Evolutionary conservation across 1,140 invertebrate genomes (phyloP), one percentile per base, ranked within the genome.

Genomic region (Cheumatopsyche charites): DNA sequence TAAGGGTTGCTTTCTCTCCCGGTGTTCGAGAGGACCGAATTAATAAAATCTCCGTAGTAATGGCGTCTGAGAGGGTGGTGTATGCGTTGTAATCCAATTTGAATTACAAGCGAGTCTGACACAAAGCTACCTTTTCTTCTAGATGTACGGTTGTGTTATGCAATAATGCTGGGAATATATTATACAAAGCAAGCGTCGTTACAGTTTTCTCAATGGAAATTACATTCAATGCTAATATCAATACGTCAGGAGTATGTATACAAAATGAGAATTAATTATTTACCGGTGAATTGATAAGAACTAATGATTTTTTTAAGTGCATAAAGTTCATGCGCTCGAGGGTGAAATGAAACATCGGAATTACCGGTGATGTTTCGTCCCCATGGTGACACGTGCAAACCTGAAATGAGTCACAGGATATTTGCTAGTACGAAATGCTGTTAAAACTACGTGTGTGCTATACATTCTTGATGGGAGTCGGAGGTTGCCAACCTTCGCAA

Each of bases 31-130:
- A 21, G 55, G 55, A 13, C 4, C 9, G 55, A 58, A 58, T 58
- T 58, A 58, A 58, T 58, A 58, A 58, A 58, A 25, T 58, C 55
- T 19, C 23, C 23, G 23, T n/a, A 58, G 23, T 25, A 23, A 58
- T 58, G 19, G 23, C 55, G 55, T 5, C 55, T 15, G 23, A 23
- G 55, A 19, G 17, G 55, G 55, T 23, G 55, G 19, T n/a, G 55
- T 58, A 58, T 58, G 19, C 23, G 55, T 26, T 19, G 19, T 58
- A 58, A 58, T 58, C 55, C 55, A 58, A 58, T 58, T 58, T 58
- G 55, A 58, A 58, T 58, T 58, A 58, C 55, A 58, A 25, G 55
- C 21, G 19, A 52, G 47, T 52, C 47, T 26, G 9, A 13, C 55
- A 25, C 55, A 58, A 58, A 58, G 55, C 55, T 58, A 23, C 23